phyloP scores from a whole-genome alignment of 53 echinoderm and acorn worm genomes.

The Luidia sarsii region DNA sequence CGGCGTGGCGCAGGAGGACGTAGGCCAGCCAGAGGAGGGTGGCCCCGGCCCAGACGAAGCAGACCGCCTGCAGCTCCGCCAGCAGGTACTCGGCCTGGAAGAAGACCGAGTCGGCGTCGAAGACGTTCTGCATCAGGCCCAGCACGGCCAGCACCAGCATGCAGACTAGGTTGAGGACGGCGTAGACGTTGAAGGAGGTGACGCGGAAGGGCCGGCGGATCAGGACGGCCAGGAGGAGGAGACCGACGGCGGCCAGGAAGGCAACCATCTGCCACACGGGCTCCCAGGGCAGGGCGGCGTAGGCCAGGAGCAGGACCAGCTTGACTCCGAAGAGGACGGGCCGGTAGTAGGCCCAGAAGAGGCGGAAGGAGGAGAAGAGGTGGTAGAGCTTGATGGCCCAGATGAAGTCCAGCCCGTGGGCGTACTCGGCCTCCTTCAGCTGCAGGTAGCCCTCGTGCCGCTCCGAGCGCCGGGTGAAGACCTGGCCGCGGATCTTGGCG shows the following conservation, averaged over 20 bases:
- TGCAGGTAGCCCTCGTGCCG: slow-evolving; percentile 96
- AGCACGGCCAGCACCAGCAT: slow-evolving; percentile 74
- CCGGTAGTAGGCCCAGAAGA: slow-evolving; percentile 93
- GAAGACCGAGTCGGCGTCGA: slow-evolving; percentile 75
- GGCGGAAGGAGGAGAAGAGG: slow-evolving; percentile 94
- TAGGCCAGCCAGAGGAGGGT: slow-evolving; percentile 77
- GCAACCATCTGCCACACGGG: slow-evolving; percentile 83
- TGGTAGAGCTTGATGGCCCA: slow-evolving; percentile 93
- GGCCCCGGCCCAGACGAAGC: slow-evolving; percentile 66
- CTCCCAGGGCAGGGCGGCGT: slow-evolving; percentile 73
- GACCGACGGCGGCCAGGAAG: slow-evolving; percentile 61
- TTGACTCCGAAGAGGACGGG: slow-evolving; percentile 90
- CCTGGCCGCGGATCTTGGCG: slow-evolving; percentile 80
- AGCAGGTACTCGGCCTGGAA: slow-evolving; percentile 75
- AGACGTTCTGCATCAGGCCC: slow-evolving; percentile 88
- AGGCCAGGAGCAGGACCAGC: slow-evolving; percentile 71
- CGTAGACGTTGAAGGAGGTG: slow-evolving; percentile 84
- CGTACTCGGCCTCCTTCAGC: slow-evolving; percentile 92
- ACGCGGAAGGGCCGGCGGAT: slow-evolving; percentile 92
- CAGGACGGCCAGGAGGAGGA: slow-evolving; percentile 66
- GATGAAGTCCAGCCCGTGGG: slow-evolving; percentile 84
- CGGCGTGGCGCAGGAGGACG: slow-evolving; percentile 77
- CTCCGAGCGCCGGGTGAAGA: slow-evolving; percentile 80
- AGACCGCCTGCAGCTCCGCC: slow-evolving; percentile 75
- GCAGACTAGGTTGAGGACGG: slow-evolving; percentile 73